Evolutionary conservation across 2,797 vertebrate genomes (phyloP).

Genomic region (Sebastes cheni): DNA sequence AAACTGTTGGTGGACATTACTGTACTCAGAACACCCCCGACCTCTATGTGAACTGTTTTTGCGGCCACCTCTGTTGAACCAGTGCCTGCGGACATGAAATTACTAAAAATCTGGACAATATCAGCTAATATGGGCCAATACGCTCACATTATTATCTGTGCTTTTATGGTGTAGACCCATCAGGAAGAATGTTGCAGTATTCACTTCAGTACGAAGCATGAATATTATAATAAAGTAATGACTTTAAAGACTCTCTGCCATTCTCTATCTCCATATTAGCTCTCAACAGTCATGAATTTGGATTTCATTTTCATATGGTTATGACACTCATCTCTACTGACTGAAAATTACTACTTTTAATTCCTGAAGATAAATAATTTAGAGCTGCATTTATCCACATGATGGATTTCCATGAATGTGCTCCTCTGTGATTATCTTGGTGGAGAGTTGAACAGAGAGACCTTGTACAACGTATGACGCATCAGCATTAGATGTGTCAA

Average conservation of each 20-base stretch:
- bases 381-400: conserved; percentile 8
- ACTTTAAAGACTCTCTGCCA: conserved; percentile 16
- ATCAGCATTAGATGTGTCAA: neutral
- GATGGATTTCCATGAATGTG: conserved; percentile 13
- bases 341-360: conserved; percentile 3
- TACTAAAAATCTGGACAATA: neutral
- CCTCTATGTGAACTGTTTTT: neutral
- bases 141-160: neutral
- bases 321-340: conserved; percentile 28
- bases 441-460: neutral
- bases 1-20: neutral
- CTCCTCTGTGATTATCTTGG: neutral
- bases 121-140: neutral
- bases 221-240: conserved; percentile 21
- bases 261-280: conserved; percentile 3
- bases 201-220: conserved; percentile 5
- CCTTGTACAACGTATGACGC: neutral
- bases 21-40: neutral
- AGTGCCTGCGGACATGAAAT: neutral
- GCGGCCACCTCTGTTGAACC: neutral
- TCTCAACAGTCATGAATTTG: conserved; percentile 22
- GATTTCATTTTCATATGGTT: conserved; percentile 43
- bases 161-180: neutral
- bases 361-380: neutral
- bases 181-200: neutral